Base-by-base conservation (phyloP, 2,888 invertebrate species). In the Papilio gigon region DNA sequence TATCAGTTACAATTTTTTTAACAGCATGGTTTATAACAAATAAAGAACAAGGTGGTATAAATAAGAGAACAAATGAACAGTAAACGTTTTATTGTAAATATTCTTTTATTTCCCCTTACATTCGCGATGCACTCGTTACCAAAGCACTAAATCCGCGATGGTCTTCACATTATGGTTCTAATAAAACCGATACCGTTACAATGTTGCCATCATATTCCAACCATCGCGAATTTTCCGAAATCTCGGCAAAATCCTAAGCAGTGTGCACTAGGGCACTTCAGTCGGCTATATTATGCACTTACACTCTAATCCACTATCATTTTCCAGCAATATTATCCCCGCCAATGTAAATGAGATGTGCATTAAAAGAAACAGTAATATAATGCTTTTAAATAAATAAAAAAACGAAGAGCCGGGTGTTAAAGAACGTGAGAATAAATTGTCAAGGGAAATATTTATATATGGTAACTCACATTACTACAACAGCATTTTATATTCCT, bases 1-100 rank as follows among this genome's bases (percentile, higher is more conserved):
- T n/a, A n/a, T n/a, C n/a, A n/a, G n/a, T n/a, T n/a, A n/a, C n/a
- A n/a, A n/a, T n/a, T n/a, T n/a, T n/a, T n/a, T n/a, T 35, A 35
- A 35, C 1, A 35, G 33, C 8, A 11, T 11, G 22, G 22, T 22
- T 22, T 4, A 2, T 22, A 22, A 47, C 44, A 44, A 17, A n/a
- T n/a, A n/a, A n/a, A n/a, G n/a, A 42, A 44, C n/a, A 30, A 56
- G 27, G 22, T 12, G 64, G 42, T n/a, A 17, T 53, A 79, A 89
- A 87, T 85, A 77, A 90, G 87, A 90, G 69, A 81, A 69, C 80
- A 77, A 80, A 80, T 77, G 78, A 91, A 91, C 91, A 90, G 89
- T 91, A 90, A 91, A 91, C 90, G 90, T 91, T 88, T 90, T 90
- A 90, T 89, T 90, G 89, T 90, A 90, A 90, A 91, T 90, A 90